Evolutionary conservation across 2,888 invertebrate genomes (phyloP).

Genomic region (Drosophila affinis): DNA sequence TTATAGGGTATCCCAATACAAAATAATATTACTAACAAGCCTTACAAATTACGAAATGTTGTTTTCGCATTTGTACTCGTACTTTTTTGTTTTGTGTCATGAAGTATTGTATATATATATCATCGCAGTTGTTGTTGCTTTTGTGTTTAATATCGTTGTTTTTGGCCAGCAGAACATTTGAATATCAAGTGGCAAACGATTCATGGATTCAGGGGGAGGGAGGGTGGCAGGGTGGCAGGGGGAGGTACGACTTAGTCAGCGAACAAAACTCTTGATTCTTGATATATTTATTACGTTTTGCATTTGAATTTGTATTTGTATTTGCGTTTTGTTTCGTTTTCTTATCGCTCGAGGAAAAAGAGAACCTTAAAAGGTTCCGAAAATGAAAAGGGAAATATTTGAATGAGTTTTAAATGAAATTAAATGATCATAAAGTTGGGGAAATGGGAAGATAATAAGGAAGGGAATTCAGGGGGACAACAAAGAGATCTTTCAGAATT

Average conservation of each 20-base stretch:
- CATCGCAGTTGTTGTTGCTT: conserved; percentile 32
- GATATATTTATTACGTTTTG: background rate
- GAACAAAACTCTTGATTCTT: conserved; percentile 14
- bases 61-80: conserved; percentile 45
- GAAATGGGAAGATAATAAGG: too few species aligned
- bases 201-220: conserved; percentile 7
- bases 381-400: background rate
- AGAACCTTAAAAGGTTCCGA: background rate
- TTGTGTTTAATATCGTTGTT: conserved; percentile 46
- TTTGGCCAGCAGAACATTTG: conserved; percentile 65
- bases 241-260: conserved; percentile 34
- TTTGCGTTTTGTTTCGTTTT: background rate
- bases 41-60: conserved; percentile 73
- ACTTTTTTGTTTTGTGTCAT: conserved; percentile 4
- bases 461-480: too few species aligned
- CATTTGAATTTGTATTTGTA: background rate
- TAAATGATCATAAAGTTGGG: background rate
- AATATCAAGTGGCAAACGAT: conserved; percentile 58
- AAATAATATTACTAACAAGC: conserved; percentile 45
- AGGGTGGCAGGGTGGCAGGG: conserved; percentile 1
- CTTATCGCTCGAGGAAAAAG: background rate
- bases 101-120: background rate
- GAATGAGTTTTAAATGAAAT: too few species aligned
- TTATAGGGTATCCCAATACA: background rate
- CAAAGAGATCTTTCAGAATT: too few species aligned